Evolutionary conservation across 1,140 invertebrate genomes (phyloP).

Genomic region (Zaprionus inermis): DNA sequence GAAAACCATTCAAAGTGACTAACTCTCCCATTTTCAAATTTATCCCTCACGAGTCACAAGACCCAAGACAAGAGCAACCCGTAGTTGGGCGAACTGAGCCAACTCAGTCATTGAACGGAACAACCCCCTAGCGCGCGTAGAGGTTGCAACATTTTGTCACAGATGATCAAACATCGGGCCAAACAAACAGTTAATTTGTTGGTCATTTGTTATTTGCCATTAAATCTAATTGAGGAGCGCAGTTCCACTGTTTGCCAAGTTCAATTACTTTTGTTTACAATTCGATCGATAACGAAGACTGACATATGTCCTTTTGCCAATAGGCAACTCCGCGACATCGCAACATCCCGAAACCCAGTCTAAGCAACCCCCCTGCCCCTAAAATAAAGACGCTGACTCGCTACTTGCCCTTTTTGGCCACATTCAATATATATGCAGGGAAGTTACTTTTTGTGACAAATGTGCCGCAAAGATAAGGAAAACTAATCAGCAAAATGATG

Average conservation of each 20-base stretch:
- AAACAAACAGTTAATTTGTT: constrained; percentile 80
- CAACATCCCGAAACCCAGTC: not conserved
- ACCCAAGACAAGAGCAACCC: not conserved
- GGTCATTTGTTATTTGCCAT: constrained; percentile 78
- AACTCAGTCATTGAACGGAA: constrained; percentile 9
- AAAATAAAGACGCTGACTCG: not conserved
- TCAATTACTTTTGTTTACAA: constrained; percentile 56
- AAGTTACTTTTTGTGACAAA: constrained; percentile 7
- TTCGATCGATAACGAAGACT: constrained; percentile 64
- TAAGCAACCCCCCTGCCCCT: not conserved
- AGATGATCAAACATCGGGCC: constrained; percentile 73
- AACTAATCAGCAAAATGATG: constrained; percentile 33
- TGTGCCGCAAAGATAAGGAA: constrained; percentile 35
- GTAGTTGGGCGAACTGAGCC: too few relatives aligned
- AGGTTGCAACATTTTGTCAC: constrained; percentile 66
- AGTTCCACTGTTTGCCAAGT: constrained; percentile 29
- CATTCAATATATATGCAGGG: not conserved
- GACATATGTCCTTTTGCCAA: constrained; percentile 64
- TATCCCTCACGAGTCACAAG: not conserved
- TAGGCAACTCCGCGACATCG: constrained; percentile 7
- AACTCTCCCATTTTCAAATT: not conserved
- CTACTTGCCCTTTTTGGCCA: not conserved
- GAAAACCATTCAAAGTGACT: not conserved
- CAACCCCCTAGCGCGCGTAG: constrained; percentile 20
- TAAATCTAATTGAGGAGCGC: constrained; percentile 67